phyloP scores from a whole-genome alignment of 2,888 invertebrate species.

The Aleiodes alternator region DNA sequence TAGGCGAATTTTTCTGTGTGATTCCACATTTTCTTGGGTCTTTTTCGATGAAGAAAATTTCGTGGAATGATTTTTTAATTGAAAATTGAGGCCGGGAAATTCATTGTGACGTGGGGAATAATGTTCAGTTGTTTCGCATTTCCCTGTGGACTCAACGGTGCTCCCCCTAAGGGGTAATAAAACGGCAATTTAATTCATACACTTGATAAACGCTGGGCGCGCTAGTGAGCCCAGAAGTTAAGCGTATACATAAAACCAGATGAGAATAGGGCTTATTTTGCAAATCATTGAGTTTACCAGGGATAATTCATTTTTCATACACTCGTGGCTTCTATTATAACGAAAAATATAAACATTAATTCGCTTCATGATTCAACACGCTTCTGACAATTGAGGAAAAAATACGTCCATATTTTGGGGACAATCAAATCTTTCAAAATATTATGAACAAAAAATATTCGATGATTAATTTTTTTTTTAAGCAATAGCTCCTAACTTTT shows the following conservation, averaged over 20 bases:
- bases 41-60: background rate
- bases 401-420: too few relatives aligned
- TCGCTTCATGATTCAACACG: background rate
- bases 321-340: background rate
- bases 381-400: too few relatives aligned
- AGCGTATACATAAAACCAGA: conserved; percentile 54
- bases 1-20: too few relatives aligned
- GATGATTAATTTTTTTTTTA: too few relatives aligned
- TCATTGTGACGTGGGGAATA: background rate
- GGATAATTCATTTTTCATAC: conserved; percentile 24
- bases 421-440: background rate
- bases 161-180: conserved; percentile 67
- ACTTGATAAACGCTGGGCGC: conserved; percentile 71
- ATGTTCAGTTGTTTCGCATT: conserved; percentile 52
- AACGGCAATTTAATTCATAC: conserved; percentile 75
- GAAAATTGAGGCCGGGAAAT: conserved; percentile 10
- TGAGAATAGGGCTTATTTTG: conserved; percentile 70
- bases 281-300: conserved; percentile 68
- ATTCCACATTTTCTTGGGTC: too few relatives aligned
- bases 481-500: too few relatives aligned
- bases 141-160: conserved; percentile 21
- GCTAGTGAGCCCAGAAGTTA: conserved; percentile 51
- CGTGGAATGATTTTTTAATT: conserved; percentile 10
- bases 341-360: background rate
- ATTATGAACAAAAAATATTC: background rate